Conservation (phyloP, 2,888 invertebrate species). For the Athalia circularis region DNA sequence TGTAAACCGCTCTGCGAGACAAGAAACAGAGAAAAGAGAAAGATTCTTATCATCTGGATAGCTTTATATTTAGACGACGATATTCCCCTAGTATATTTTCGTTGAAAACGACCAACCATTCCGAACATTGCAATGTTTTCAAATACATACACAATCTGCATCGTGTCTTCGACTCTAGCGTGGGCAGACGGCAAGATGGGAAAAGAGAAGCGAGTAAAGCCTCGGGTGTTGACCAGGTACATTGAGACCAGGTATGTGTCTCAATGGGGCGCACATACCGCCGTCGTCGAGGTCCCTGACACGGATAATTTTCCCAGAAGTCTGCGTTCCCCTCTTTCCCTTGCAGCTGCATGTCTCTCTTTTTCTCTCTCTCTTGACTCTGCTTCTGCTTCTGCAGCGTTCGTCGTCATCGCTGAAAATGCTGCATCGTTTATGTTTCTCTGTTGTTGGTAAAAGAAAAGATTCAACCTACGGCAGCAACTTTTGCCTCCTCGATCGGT, state of each 20-base stretch:
- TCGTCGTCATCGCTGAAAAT: background rate
- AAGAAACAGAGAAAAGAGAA: background rate
- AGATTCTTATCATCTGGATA: constrained; percentile 11
- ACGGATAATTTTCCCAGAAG: constrained; percentile 62
- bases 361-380: constrained; percentile 22
- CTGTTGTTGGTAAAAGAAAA: too few relatives aligned
- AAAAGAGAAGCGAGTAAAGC: background rate
- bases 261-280: constrained; percentile 36
- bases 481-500: background rate
- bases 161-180: background rate
- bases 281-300: constrained; percentile 55
- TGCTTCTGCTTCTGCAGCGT: constrained; percentile 10
- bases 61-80: constrained; percentile 10
- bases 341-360: constrained; percentile 22
- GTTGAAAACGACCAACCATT: background rate
- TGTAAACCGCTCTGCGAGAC: constrained; percentile 2
- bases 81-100: background rate
- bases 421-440: too few relatives aligned
- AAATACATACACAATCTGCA: background rate
- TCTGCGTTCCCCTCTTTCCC: constrained; percentile 20
- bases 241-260: constrained; percentile 38
- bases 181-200: too few relatives aligned
- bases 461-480: too few relatives aligned
- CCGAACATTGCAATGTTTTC: background rate
- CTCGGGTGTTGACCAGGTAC: constrained; percentile 17